Conservation (phyloP, 2,113 vertebrate species). For the Calidris pugnax region DNA sequence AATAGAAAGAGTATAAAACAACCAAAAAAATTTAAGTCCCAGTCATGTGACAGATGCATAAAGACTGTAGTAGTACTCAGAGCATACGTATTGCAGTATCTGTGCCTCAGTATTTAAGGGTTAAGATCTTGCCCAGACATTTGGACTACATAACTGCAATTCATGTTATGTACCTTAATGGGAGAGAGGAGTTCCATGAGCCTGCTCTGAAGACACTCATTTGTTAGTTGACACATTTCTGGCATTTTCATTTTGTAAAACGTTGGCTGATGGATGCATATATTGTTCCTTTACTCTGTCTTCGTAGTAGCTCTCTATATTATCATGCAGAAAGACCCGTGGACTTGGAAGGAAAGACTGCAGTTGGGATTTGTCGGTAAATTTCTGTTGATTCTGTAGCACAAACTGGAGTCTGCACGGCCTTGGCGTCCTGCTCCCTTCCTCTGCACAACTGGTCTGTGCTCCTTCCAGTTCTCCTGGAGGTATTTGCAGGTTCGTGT, state of each 20-base stretch:
- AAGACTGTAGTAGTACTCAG: not conserved
- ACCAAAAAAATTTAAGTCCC: accelerated
- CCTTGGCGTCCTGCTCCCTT: not conserved
- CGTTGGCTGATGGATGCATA: not conserved
- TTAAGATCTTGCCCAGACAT: not conserved
- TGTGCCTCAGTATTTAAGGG: not conserved
- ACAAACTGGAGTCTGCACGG: not conserved
- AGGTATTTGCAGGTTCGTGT: not conserved
- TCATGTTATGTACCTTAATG: not conserved
- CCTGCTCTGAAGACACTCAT: not conserved
- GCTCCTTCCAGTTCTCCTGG: not conserved
- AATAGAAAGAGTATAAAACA: not conserved
- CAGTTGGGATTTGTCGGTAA: not conserved
- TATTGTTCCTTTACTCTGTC: not conserved
- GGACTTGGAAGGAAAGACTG: not conserved
- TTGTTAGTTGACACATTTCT: not conserved
- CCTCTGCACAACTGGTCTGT: not conserved
- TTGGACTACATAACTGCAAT: not conserved
- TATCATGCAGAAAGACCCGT: not conserved
- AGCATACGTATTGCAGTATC: not conserved
- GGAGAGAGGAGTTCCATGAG: not conserved
- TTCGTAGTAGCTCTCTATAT: accelerated
- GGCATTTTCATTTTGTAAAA: not conserved
- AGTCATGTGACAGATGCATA: not conserved
- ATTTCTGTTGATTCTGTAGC: not conserved